Evolutionary conservation across 2,888 invertebrate species (phyloP).

Genomic region (Dilophus febrilis): DNA sequence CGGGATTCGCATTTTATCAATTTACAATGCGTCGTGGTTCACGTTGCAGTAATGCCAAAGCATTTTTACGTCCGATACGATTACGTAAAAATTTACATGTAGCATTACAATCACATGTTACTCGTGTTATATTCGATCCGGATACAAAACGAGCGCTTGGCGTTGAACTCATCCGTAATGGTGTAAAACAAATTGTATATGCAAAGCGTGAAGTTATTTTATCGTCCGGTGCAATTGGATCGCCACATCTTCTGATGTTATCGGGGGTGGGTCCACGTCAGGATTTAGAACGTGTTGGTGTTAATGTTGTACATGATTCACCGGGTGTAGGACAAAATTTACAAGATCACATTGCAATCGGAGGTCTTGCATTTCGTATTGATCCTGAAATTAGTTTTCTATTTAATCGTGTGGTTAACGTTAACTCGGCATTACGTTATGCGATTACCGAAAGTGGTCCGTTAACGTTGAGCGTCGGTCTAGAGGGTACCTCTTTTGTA

Average conservation of each 20-base stretch:
- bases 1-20: constrained; percentile 74
- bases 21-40: constrained; percentile 75
- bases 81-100: constrained; percentile 66
- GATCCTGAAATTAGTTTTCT: constrained; percentile 67
- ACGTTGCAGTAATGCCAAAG: constrained; percentile 70
- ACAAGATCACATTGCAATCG: constrained; percentile 80
- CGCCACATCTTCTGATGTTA: constrained; percentile 83
- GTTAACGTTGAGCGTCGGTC: constrained; percentile 67
- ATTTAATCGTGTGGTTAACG: constrained; percentile 62
- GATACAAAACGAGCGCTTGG: constrained; percentile 55
- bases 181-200: constrained; percentile 31
- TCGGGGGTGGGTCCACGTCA: constrained; percentile 66
- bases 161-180: constrained; percentile 56
- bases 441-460: constrained; percentile 77
- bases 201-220: constrained; percentile 27
- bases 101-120: constrained; percentile 62
- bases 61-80: constrained; percentile 64
- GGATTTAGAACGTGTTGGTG: constrained; percentile 54
- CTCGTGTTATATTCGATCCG: constrained; percentile 56
- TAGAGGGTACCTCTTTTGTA: constrained; percentile 78
- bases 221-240: constrained; percentile 70
- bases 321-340: constrained; percentile 76
- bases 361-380: constrained; percentile 63
- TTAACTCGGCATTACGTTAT: constrained; percentile 67
- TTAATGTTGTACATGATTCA: constrained; percentile 54